These are phyloP conservation scores for Anabacerthia variegaticeps DNA, from an alignment of 2,797 vertebrate species.

Conservation along the genomic window DNA sequence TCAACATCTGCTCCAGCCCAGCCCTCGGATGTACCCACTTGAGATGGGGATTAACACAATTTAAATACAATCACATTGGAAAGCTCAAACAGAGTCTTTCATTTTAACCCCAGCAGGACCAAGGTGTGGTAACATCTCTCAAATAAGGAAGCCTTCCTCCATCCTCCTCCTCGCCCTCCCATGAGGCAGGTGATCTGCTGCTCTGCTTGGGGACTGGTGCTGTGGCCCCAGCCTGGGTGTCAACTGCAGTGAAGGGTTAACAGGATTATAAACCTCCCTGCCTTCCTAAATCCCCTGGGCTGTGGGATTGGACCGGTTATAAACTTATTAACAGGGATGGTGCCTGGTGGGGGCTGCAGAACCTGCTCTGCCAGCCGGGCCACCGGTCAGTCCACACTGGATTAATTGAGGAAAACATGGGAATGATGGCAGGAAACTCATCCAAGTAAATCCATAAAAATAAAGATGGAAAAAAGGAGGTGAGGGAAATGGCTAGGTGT, in stretches of 20 bases:
- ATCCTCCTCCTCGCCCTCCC: neutral
- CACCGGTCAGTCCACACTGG: accelerated
- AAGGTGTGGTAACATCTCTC: accelerated
- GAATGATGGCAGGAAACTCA: neutral
- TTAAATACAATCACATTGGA: neutral
- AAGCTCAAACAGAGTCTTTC: neutral
- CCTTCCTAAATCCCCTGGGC: constrained; percentile 28
- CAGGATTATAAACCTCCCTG: constrained; percentile 35
- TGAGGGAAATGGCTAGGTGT: neutral
- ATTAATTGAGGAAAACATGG: neutral
- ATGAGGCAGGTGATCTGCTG: neutral
- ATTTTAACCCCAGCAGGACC: neutral
- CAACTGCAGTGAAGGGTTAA: constrained; percentile 43
- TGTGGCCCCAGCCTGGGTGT: neutral
- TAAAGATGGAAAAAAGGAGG: neutral
- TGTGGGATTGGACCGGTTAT: constrained; percentile 18
- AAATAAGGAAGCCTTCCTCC: neutral
- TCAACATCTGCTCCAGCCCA: neutral
- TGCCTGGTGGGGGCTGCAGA: neutral
- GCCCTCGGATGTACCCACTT: neutral
- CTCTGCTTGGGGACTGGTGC: neutral
- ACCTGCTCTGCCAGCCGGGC: accelerated
- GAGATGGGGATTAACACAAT: neutral
- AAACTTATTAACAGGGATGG: constrained; percentile 27
- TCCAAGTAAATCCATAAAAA: neutral